Percentiles rank a stretch among this genome's conserved stretches.
Conservation (phyloP, 1,140 invertebrate species). For the Zaprionus vittiger region DNA sequence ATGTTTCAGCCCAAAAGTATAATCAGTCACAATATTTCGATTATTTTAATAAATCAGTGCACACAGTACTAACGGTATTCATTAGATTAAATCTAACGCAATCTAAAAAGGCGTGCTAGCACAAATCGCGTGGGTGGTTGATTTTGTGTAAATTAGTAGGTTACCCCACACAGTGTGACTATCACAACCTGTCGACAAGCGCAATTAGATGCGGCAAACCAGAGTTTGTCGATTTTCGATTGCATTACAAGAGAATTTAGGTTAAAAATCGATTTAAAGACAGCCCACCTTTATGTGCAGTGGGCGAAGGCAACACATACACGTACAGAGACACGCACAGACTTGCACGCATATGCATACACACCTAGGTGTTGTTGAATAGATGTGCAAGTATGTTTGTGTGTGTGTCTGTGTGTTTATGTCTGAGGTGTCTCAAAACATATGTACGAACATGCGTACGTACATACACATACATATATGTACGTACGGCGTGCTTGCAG, state of each 20-base stretch:
- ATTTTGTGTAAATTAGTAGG: constrained; percentile 2
- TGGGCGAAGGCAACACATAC: constrained; percentile 13
- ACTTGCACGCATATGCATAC: constrained; percentile 22
- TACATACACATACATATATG: constrained; percentile 39
- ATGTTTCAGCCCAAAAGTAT: background rate
- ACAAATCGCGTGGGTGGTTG: constrained; percentile 8
- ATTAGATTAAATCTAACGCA: background rate
- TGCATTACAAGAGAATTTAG: constrained; percentile 48
- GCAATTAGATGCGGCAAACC: background rate
- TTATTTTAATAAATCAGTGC: background rate
- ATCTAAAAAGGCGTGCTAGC: background rate
- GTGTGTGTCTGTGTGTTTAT: constrained; percentile 21
- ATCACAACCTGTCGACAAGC: constrained; percentile 4
- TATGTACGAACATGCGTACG: constrained; percentile 35
- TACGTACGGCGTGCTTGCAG: constrained; percentile 60
- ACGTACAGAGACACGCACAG: constrained; percentile 2
- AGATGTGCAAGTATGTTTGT: constrained; percentile 12
- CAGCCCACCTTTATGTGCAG: constrained; percentile 62
- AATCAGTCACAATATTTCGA: background rate
- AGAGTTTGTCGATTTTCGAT: constrained; percentile 33
- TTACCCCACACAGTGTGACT: background rate
- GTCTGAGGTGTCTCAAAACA: constrained; percentile 60
- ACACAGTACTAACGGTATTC: background rate
- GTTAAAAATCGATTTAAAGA: constrained; percentile 78
- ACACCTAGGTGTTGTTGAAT: constrained; percentile 14